Base-by-base conservation (phyloP, 2,797 vertebrate genomes). In the Acestrorhynchus altus region DNA sequence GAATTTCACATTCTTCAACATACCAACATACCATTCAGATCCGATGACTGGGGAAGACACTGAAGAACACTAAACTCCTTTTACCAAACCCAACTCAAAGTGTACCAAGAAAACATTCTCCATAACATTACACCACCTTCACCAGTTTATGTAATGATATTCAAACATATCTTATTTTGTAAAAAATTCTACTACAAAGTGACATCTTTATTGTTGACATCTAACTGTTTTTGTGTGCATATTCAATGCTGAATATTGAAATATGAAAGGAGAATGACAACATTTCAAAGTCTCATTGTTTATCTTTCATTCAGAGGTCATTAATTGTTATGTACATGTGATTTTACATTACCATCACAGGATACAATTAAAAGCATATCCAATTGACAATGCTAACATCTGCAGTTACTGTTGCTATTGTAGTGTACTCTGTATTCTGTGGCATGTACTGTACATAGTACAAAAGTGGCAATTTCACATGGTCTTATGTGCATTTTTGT, bases 301-400 rank as follows among this genome's bases (percentile, higher is more conserved):
- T 28, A 4, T 28, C 4, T 28, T 28, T 67, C 22, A 47, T 49
- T 47, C 13, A 57, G 10, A 39, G 16, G 10, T 68, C 49, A 61
- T 79, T 51, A 51, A 61, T 42, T 44, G 60, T 20, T 66, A 73
- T 67, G 4, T 64, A 67, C 44, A 65, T 64, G 22, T 63, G 39
- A 69, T 39, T 61, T 69, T 26, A 52, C 49, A 67, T 57, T 11
- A 67, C 11, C n/a, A 7, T 63, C 4, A 40, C 39, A 11, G 10
- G 42, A 66, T 68, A 31, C 66, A 51, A 52, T 24, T 68, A 68
- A 49, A 68, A 52, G 28, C 46, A 35, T 39, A 39, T 52, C 35
- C 61, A 15, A 35, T 47, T 46, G 24, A 65, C 6, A 40, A 61
- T 28, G 22, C 18, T 52, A 22, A 42, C 1, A 1, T 52, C 6